Evolutionary conservation across 2,797 vertebrate species (phyloP).

Genomic region (Tamandua tetradactyla): DNA sequence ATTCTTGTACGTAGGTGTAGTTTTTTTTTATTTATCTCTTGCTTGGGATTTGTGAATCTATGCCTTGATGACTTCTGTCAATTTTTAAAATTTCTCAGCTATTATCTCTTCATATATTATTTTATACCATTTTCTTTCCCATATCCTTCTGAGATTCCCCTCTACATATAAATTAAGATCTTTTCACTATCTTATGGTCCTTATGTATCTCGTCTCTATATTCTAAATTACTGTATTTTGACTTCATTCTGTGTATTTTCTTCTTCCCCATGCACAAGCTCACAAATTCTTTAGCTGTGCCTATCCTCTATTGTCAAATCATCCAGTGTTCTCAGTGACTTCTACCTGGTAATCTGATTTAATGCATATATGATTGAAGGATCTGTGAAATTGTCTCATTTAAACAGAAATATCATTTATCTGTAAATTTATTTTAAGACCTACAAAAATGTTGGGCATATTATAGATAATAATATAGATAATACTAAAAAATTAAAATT

Average conservation of each 20-base stretch:
- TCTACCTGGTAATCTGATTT: not conserved
- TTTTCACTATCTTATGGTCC: not conserved
- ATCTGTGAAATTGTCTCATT: conserved; percentile 43
- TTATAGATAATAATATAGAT: not conserved
- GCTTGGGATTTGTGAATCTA: not conserved
- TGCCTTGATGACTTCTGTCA: not conserved
- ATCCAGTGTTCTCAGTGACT: too few relatives aligned
- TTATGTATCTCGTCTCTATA: not conserved
- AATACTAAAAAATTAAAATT: conserved; percentile 45
- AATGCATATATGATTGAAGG: conserved; percentile 13
- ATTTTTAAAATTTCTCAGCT: not conserved
- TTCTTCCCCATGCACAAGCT: too few relatives aligned
- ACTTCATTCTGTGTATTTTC: too few relatives aligned
- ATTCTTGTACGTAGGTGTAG: not conserved
- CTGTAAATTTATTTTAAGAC: conserved; percentile 38
- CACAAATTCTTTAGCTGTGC: too few relatives aligned
- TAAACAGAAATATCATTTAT: not conserved
- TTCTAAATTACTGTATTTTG: not conserved
- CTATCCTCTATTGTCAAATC: too few relatives aligned
- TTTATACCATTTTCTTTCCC: not conserved
- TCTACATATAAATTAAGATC: not conserved
- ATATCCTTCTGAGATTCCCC: conserved; percentile 1
- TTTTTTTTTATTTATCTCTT: not conserved
- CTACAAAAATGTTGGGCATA: not conserved
- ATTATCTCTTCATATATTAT: not conserved